Evolutionary conservation across 2,113 vertebrate genomes (phyloP).

Genomic region (Perca fluviatilis): DNA sequence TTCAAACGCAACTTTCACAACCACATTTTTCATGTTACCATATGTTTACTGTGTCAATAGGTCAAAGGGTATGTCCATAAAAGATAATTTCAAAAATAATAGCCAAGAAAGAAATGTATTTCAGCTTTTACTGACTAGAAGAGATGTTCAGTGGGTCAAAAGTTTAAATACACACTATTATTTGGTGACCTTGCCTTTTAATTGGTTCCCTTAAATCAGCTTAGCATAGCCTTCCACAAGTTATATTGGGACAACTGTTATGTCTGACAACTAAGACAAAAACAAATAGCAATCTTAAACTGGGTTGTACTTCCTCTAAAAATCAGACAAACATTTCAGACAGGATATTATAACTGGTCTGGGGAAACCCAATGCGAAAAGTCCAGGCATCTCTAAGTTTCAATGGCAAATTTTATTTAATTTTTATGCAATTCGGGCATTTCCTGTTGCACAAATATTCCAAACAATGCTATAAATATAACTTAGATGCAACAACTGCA

Average conservation of each 20-base stretch:
- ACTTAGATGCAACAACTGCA: background rate
- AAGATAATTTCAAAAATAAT: too few species aligned
- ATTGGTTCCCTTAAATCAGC: background rate
- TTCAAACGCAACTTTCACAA: background rate
- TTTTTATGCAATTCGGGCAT: constrained; percentile 46
- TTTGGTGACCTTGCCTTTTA: background rate
- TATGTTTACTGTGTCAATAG: background rate
- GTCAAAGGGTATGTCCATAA: background rate
- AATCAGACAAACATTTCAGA: background rate
- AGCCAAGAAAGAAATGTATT: background rate
- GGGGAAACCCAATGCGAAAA: constrained; percentile 30
- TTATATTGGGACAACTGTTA: background rate
- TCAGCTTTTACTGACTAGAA: background rate
- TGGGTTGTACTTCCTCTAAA: background rate
- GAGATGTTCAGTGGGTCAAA: background rate
- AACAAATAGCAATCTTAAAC: background rate
- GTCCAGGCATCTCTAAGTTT: background rate
- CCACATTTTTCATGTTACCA: background rate
- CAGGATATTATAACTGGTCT: constrained; percentile 8
- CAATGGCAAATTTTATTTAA: background rate
- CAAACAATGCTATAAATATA: constrained; percentile 56
- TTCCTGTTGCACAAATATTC: constrained; percentile 70
- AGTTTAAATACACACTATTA: background rate
- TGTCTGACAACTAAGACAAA: background rate
- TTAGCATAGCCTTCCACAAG: background rate